A percentile compares a stretch with the other conserved stretches of the same genome.
Conservation (phyloP, 2,113 vertebrate species). For the Gracilinanus agilis region DNA sequence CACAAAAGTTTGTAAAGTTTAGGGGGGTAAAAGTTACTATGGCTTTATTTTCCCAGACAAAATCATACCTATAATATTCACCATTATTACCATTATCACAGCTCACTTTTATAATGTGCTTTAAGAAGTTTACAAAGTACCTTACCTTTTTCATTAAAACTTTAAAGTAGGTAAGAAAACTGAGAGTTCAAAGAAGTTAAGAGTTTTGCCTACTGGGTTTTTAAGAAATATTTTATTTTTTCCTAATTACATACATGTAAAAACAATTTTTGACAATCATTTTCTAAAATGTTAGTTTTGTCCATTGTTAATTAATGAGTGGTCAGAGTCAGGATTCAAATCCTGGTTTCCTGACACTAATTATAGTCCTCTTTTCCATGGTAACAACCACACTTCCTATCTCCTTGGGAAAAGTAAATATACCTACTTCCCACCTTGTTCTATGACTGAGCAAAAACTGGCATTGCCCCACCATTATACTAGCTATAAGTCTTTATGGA, state of each 20-base stretch:
- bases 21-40: not conserved
- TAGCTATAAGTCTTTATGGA: not conserved
- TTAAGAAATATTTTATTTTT: too few species aligned
- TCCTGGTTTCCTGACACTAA: not conserved
- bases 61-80: not conserved
- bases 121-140: not conserved
- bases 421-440: not conserved
- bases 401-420: slow-evolving; percentile 5
- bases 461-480: not conserved
- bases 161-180: not conserved
- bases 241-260: too few species aligned
- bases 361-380: not conserved
- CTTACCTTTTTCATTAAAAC: not conserved
- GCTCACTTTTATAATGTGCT: not conserved
- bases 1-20: slow-evolving; percentile 11
- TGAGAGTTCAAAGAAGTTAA: not conserved
- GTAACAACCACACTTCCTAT: not conserved
- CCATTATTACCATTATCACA: not conserved
- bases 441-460: slow-evolving; percentile 8
- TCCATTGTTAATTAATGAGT: not conserved
- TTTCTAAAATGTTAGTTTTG: not conserved
- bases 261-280: too few species aligned
- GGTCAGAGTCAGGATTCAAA: not conserved
- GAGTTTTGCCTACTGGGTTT: not conserved
- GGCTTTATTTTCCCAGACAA: not conserved